Conservation (phyloP, 2,888 invertebrate species). For the Tribolium freemani region DNA sequence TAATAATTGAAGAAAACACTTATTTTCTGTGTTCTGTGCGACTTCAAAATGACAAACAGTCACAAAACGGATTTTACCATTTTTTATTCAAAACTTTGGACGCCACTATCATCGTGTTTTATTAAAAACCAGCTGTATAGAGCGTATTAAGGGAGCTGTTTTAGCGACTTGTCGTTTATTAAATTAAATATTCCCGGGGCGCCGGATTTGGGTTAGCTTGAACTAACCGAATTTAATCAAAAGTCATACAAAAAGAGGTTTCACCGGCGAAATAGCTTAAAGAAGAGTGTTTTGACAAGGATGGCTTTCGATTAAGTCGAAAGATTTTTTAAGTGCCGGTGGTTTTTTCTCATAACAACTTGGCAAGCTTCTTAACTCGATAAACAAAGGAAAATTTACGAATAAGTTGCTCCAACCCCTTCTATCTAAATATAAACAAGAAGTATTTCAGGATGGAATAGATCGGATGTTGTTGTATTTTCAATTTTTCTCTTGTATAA, state of each 20-base stretch:
- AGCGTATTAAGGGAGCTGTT: no score
- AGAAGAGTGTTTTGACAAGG: neutral
- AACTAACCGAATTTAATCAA: neutral
- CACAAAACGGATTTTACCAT: no score
- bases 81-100: no score
- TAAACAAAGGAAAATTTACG: no score
- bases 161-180: neutral
- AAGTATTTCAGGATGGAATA: neutral
- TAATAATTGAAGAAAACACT: no score
- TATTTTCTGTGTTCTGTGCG: no score
- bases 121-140: neutral
- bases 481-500: neutral
- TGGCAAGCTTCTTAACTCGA: no score
- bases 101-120: no score
- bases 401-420: no score
- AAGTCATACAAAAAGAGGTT: neutral
- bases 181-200: neutral
- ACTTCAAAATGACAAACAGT: no score
- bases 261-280: neutral
- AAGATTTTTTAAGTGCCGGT: neutral
- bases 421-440: no score
- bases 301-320: neutral
- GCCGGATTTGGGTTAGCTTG: neutral
- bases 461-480: neutral
- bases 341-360: neutral